phyloP scores from a whole-genome alignment of 1,140 invertebrate species.

The Drosophila prosaltans region DNA sequence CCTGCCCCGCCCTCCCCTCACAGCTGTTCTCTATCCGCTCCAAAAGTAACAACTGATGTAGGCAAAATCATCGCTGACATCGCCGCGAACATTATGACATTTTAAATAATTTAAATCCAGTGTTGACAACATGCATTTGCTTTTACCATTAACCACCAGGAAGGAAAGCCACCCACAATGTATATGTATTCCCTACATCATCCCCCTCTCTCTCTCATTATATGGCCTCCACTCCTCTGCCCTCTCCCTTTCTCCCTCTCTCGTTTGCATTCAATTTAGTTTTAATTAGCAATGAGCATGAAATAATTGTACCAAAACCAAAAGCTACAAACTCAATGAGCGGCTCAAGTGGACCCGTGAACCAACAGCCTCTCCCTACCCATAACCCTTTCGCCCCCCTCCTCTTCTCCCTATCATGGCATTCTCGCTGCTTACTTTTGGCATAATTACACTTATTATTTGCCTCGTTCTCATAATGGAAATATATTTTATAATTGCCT shows the following conservation, averaged over 20 bases:
- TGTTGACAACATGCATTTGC: slow-evolving; percentile 54
- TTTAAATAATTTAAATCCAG: slow-evolving; percentile 65
- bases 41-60: slow-evolving; percentile 5
- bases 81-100: slow-evolving; percentile 43
- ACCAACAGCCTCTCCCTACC: neutral
- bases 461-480: slow-evolving; percentile 57
- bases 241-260: neutral
- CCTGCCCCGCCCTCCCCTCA: neutral
- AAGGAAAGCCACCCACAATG: slow-evolving; percentile 21
- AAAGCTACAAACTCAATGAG: slow-evolving; percentile 69
- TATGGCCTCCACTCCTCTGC: neutral
- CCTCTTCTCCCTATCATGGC: neutral
- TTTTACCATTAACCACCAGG: slow-evolving; percentile 48
- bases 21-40: neutral
- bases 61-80: slow-evolving; percentile 22
- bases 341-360: slow-evolving; percentile 63
- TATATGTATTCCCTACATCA: neutral
- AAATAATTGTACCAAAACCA: slow-evolving; percentile 70
- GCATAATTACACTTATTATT: slow-evolving; percentile 63
- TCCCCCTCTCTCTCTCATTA: slow-evolving; percentile 4
- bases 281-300: slow-evolving; percentile 79
- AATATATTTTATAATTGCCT: slow-evolving; percentile 73
- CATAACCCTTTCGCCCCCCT: neutral
- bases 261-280: slow-evolving; percentile 71
- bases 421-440: slow-evolving; percentile 45